A percentile compares a stretch with the other conserved stretches of the same genome.
These are phyloP conservation scores for Gymnoscopelus microlampas DNA, from an alignment of 2,797 vertebrate species.

Conservation along the genomic window DNA sequence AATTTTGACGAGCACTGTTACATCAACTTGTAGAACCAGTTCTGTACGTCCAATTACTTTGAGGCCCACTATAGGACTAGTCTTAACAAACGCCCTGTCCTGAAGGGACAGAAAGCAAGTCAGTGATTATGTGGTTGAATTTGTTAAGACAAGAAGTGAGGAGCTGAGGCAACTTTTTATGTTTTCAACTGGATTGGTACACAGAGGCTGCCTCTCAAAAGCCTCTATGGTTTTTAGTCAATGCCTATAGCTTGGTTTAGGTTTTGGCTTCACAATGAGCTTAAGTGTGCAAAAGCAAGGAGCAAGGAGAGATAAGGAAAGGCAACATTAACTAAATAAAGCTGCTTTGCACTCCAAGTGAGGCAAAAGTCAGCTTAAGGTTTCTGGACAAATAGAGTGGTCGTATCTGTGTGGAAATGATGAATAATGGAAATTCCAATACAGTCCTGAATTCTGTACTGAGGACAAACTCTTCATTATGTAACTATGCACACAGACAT, in stretches of 20 bases:
- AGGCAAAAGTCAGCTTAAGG: slow-evolving; percentile 58
- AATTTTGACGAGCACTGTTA: slow-evolving; percentile 53
- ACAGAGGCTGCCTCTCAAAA: slow-evolving; percentile 47
- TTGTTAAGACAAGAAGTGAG: slow-evolving; percentile 42
- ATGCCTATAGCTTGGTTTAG: slow-evolving; percentile 48
- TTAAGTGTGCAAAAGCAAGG: slow-evolving; percentile 59
- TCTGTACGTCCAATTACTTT: slow-evolving; percentile 58
- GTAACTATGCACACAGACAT: background rate
- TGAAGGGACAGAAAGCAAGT: slow-evolving; percentile 31
- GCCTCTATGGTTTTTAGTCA: slow-evolving; percentile 39
- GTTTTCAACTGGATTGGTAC: slow-evolving; percentile 55
- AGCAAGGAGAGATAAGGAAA: slow-evolving; percentile 67
- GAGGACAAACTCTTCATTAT: slow-evolving; percentile 8
- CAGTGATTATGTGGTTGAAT: slow-evolving; percentile 41
- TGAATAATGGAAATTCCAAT: slow-evolving; percentile 16
- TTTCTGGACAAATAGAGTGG: slow-evolving; percentile 47
- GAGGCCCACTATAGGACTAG: slow-evolving; percentile 44
- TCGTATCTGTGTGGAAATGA: slow-evolving; percentile 52
- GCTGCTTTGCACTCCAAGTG: slow-evolving; percentile 63
- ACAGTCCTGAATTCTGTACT: background rate
- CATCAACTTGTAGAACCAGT: slow-evolving; percentile 64
- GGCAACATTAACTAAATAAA: slow-evolving; percentile 69
- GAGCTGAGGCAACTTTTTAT: slow-evolving; percentile 25
- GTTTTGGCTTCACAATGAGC: slow-evolving; percentile 56
- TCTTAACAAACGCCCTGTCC: slow-evolving; percentile 34